Percentiles rank a stretch among this genome's conserved stretches.
These are phyloP conservation scores for Pandemis corylana DNA, from an alignment of 2,888 invertebrate genomes.

Conservation along the genomic window DNA sequence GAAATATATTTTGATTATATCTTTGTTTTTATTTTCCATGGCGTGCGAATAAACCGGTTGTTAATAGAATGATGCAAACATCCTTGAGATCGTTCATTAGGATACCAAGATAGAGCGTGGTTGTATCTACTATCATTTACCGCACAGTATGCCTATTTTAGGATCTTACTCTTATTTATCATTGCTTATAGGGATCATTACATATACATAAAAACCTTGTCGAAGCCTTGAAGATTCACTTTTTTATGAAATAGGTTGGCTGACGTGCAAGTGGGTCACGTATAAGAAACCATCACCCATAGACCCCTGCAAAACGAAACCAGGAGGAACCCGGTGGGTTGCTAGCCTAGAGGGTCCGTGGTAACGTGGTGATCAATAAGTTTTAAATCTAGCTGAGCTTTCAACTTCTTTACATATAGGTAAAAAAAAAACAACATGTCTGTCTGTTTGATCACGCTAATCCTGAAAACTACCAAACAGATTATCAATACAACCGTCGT, in stretches of 20 bases:
- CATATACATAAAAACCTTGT: not conserved
- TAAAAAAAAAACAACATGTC: too few species aligned
- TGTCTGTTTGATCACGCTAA: too few species aligned
- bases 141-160: not conserved
- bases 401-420: not conserved
- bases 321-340: too few species aligned
- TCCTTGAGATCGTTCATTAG: conserved; percentile 64
- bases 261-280: too few species aligned
- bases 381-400: not conserved
- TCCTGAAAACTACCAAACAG: too few species aligned
- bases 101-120: conserved; percentile 51
- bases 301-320: too few species aligned
- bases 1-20: conserved; percentile 8
- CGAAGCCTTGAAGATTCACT: too few species aligned
- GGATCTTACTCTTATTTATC: not conserved
- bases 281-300: too few species aligned
- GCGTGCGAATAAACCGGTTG: conserved; percentile 60
- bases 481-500: too few species aligned
- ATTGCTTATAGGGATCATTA: not conserved
- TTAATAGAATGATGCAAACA: conserved; percentile 58
- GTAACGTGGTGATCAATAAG: not conserved
- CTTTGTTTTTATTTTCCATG: conserved; percentile 23
- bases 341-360: too few species aligned
- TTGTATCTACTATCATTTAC: conserved; percentile 46
- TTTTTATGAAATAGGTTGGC: too few species aligned